Percentiles rank a stretch among this genome's conserved stretches.
These are phyloP conservation scores for Pocillopora verrucosa DNA, from an alignment of 64 coral and sea anemone genomes.

Conservation along the genomic window DNA sequence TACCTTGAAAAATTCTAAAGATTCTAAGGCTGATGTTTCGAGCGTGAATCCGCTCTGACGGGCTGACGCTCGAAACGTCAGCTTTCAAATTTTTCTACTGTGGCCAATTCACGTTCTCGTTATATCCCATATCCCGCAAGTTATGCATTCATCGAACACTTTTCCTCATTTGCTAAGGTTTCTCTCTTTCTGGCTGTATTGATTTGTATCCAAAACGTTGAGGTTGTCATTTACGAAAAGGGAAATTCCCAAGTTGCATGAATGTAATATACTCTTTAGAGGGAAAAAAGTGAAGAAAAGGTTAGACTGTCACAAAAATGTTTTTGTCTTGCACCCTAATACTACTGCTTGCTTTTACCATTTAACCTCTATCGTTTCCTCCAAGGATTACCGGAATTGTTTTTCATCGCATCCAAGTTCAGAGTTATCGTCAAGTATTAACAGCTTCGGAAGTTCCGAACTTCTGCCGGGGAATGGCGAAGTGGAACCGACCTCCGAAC, in stretches of 20 bases:
- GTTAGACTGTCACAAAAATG: not conserved
- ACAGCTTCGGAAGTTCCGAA: constrained; percentile 77
- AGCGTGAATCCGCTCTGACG: not conserved
- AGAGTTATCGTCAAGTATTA: constrained; percentile 76
- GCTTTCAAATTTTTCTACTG: no score
- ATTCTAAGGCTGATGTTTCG: not conserved
- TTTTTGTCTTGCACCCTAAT: not conserved
- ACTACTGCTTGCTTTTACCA: not conserved
- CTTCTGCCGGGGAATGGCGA: constrained; percentile 43
- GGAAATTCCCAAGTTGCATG: no score
- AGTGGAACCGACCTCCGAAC: constrained; percentile 32
- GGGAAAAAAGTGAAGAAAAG: no score
- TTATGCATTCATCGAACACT: no score
- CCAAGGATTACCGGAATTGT: constrained; percentile 89
- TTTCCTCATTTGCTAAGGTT: no score
- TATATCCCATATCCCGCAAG: no score
- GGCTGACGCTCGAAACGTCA: no score
- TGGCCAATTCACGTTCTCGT: no score
- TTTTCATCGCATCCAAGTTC: constrained; percentile 89
- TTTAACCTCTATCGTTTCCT: not conserved
- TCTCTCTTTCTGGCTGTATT: no score
- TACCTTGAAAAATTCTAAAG: not conserved
- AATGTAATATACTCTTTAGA: no score
- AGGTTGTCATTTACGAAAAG: no score
- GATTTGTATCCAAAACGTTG: no score